Percentiles rank a stretch among this genome's conserved stretches.
phyloP scores from a whole-genome alignment of 1,140 invertebrate species.

The Meloidogyne exigua region DNA sequence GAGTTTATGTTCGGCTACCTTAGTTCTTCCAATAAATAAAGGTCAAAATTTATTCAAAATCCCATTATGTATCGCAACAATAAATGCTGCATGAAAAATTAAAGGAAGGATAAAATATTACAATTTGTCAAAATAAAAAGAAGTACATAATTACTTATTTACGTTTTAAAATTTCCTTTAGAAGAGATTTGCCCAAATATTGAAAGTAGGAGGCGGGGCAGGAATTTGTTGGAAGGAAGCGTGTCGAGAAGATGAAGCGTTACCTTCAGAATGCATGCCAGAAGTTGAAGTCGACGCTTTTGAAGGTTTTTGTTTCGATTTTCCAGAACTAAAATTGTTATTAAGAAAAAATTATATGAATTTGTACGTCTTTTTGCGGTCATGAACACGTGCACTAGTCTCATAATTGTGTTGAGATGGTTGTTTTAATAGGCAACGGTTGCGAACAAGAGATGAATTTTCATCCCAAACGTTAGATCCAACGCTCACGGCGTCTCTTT shows the following conservation, averaged over 20 bases:
- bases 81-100: slow-evolving; percentile 1
- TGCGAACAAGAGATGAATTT: neutral
- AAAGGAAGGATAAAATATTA: slow-evolving; percentile 19
- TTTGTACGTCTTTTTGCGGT: neutral
- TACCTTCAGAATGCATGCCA: neutral
- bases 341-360: no score
- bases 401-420: neutral
- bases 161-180: neutral
- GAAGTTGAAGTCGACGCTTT: neutral
- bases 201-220: slow-evolving; percentile 43
- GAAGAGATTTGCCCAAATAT: slow-evolving; percentile 58
- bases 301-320: neutral
- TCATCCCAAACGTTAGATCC: slow-evolving; percentile 12
- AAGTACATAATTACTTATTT: neutral
- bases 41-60: slow-evolving; percentile 1
- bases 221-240: neutral
- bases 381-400: neutral
- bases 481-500: slow-evolving; percentile 5
- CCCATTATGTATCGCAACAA: slow-evolving; percentile 14
- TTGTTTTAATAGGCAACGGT: neutral
- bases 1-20: no score
- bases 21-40: neutral
- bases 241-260: neutral
- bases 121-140: slow-evolving; percentile 1
- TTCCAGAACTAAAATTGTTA: neutral